Evolutionary conservation across 2,113 vertebrate species (phyloP).

Genomic region (Platichthys flesus): DNA sequence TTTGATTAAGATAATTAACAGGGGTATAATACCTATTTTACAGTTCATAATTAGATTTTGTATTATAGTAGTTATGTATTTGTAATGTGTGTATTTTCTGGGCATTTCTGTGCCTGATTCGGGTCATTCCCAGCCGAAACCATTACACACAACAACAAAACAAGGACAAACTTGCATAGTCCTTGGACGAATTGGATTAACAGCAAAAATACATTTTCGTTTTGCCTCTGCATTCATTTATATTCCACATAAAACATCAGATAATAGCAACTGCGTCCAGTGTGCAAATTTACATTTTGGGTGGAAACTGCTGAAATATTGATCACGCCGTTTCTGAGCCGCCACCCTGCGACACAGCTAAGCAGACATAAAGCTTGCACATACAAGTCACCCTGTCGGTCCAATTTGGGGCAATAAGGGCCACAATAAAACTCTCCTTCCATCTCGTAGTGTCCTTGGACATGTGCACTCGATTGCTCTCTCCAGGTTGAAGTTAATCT

Average conservation of each 20-base stretch:
- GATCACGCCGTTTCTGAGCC: constrained; percentile 14
- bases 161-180: background rate
- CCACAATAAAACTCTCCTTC: constrained; percentile 74
- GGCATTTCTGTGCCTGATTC: background rate
- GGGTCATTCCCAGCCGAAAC: background rate
- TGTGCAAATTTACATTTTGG: background rate
- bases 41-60: background rate
- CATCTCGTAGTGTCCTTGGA: constrained; percentile 73
- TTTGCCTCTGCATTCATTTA: background rate
- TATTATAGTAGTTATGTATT: background rate
- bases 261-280: background rate
- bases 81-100: background rate
- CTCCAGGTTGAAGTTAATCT: constrained; percentile 74
- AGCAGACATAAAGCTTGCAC: constrained; percentile 42
- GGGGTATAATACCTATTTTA: background rate
- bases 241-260: background rate
- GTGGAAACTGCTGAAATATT: constrained; percentile 25
- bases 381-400: constrained; percentile 59
- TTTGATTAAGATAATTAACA: background rate
- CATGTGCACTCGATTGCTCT: constrained; percentile 69
- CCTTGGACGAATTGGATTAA: background rate
- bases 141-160: constrained; percentile 19
- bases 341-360: constrained; percentile 3
- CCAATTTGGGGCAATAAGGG: constrained; percentile 75
- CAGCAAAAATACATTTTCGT: background rate